These are phyloP conservation scores for Hippoglossus stenolepis DNA, from an alignment of 2,113 vertebrate genomes.

Conservation along the genomic window DNA sequence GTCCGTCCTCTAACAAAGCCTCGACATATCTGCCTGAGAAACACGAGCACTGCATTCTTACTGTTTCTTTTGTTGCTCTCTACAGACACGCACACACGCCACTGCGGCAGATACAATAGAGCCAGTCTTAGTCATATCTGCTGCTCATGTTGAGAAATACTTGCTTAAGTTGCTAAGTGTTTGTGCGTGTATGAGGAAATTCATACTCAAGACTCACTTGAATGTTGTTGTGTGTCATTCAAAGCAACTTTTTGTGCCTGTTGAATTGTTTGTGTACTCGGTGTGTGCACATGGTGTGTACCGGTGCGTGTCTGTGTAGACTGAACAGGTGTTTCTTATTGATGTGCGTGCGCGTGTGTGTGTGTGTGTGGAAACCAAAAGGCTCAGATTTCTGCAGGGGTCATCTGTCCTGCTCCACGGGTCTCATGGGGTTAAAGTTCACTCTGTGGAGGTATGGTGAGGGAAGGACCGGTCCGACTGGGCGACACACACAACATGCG, in stretches of 20 bases:
- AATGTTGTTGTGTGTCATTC: conserved; percentile 27
- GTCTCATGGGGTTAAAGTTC: conserved; percentile 62
- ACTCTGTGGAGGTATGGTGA: conserved; percentile 32
- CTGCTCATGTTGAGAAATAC: neutral
- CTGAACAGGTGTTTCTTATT: conserved; percentile 42
- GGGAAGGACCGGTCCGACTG: conserved; percentile 15
- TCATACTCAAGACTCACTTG: conserved; percentile 16
- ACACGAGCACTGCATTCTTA: conserved; percentile 20
- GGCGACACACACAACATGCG: neutral
- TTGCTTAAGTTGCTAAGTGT: neutral
- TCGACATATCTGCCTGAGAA: conserved; percentile 27
- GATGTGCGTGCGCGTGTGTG: conserved; percentile 6
- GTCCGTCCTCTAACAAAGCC: conserved; percentile 43
- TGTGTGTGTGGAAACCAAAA: conserved; percentile 34
- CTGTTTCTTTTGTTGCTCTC: conserved; percentile 39
- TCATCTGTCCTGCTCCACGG: conserved; percentile 35
- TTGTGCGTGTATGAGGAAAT: neutral
- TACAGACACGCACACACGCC: conserved; percentile 40
- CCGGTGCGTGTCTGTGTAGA: conserved; percentile 8
- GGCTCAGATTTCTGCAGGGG: conserved; percentile 59
- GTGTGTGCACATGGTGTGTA: neutral
- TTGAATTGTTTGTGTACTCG: conserved; percentile 31
- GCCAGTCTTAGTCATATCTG: neutral
- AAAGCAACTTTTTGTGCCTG: conserved; percentile 6
- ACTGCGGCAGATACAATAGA: conserved; percentile 39